phyloP scores from a whole-genome alignment of 2,888 invertebrate species.

The Hyposoter dolosus region DNA sequence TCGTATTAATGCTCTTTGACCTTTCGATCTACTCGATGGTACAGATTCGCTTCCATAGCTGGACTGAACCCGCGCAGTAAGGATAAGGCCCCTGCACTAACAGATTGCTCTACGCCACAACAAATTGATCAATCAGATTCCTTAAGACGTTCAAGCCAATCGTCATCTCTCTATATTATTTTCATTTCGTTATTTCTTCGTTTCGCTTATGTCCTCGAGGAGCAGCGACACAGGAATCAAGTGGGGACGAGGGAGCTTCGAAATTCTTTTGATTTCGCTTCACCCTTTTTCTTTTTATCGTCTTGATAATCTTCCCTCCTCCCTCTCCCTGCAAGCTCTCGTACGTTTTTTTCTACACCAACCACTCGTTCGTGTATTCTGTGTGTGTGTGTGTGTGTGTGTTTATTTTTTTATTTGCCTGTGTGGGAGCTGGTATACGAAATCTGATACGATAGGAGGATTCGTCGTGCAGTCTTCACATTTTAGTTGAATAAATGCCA shows the following conservation, averaged over 20 bases:
- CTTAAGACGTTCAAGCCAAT: constrained; percentile 63
- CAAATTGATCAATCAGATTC: constrained; percentile 74
- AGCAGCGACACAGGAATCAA: constrained; percentile 29
- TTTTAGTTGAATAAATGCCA: constrained; percentile 8
- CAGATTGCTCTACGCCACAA: constrained; percentile 84
- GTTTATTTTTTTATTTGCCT: constrained; percentile 26
- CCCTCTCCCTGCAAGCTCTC: neutral
- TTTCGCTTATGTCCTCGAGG: constrained; percentile 29
- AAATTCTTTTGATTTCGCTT: constrained; percentile 57
- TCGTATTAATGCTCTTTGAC: neutral
- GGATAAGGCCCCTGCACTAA: constrained; percentile 85
- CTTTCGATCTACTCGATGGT: neutral
- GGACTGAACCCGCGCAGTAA: constrained; percentile 81
- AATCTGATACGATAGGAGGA: constrained; percentile 64
- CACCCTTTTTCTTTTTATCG: constrained; percentile 10
- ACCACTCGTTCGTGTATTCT: constrained; percentile 46
- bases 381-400: constrained; percentile 30
- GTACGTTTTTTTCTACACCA: constrained; percentile 46
- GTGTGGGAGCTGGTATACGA: constrained; percentile 61
- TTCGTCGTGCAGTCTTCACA: constrained; percentile 60
- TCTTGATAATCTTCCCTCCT: neutral
- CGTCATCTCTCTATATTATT: constrained; percentile 48
- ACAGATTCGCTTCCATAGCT: constrained; percentile 63
- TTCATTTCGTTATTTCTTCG: constrained; percentile 18
- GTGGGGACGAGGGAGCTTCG: constrained; percentile 11